Base-by-base conservation (phyloP, 2,113 vertebrate genomes). In the Sitta europaea region DNA sequence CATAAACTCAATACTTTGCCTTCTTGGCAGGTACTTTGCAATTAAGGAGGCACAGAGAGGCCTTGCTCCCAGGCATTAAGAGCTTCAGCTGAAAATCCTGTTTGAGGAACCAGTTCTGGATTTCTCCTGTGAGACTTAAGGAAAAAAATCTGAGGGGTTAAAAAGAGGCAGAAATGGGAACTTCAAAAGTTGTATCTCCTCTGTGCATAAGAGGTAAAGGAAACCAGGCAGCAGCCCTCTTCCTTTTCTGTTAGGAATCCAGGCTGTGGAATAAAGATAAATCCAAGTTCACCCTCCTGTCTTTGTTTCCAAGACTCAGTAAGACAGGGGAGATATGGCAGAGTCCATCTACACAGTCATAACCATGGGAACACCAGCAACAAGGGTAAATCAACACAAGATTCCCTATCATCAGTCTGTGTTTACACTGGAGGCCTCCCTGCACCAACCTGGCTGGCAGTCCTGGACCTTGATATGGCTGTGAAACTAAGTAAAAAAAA, bases 331-430 rank as follows among this genome's bases (percentile, higher is more conserved):
- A 94, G 94, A 93, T 88, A 90, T 0, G 79, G 90, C 94, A 97
- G 90, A 92, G 82, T 82, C 85, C 93, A 86, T 90, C 81, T 54
- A 53, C 3, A 3, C 66, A 88, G 92, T 85, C 79, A 93, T 80
- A 94, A 83, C 96, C 88, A 93, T 71, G 72, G 96, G 93, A 97
- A 96, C 91, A 85, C 82, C 82, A 80, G 75, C 92, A 94, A 95
- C 90, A 94, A 31, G 84, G 67, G 92, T 82, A 90, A 88, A 96
- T 82, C 94, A 96, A 88, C 92, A 88, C 0, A 0, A 59, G 72
- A 43, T 77, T 88, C 78, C 55, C 82, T 83, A 63, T 91, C 74
- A 14, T 63, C 65, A n/a, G 65, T 38, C 70, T 4, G 1, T 71
- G 75, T 86, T 95, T 92, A 79, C 63, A 23, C 36, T 19, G 78